Evolutionary conservation across 2,113 vertebrate genomes (phyloP), one percentile per base, ranked within the genome.

Genomic region (Bufo bufo): DNA sequence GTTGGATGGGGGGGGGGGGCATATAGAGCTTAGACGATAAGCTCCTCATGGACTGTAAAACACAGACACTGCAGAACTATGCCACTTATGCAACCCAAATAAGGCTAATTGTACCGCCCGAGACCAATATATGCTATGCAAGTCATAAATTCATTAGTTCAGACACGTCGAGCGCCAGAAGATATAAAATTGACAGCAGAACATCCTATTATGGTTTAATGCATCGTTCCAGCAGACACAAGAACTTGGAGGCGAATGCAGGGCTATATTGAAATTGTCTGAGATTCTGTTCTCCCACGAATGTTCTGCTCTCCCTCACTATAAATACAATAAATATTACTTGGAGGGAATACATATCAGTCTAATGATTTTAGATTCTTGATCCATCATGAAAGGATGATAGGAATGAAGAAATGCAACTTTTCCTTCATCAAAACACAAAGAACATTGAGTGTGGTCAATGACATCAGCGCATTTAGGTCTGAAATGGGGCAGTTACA

Each of bases 41-140:
- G 72, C 16, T 75, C 72, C 47, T 59, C 75, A 50, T 14, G 82
- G 74, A 82, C 88, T 63, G 63, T 17, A 72, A 4, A 86, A 89
- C 4, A 88, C 85, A 45, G 20, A 52, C 69, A 75, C 75, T 17
- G 75, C 43, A 54, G 7, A 0, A 0, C 17, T 82, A 80, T 91
- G 69, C n/a, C 65, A 20, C 52, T 91, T n/a, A 19, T 52, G 77
- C 79, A 85, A 71, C 23, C 85, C 85, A 81, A 92, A 90, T 6
- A 71, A 82, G 0, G 0, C 50, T 84, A 52, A 63, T 89, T 85
- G 66, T 56, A 75, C 49, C 61, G 54, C 52, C 82, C 1, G 6
- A 90, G 58, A 90, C 54, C 14, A 75, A 47, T 88, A 45, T 90
- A 89, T 87, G 17, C 75, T 61, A 20, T 83, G 84, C 58, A 84